Base-by-base conservation (phyloP, 2,113 vertebrate species). In the Limanda limanda region DNA sequence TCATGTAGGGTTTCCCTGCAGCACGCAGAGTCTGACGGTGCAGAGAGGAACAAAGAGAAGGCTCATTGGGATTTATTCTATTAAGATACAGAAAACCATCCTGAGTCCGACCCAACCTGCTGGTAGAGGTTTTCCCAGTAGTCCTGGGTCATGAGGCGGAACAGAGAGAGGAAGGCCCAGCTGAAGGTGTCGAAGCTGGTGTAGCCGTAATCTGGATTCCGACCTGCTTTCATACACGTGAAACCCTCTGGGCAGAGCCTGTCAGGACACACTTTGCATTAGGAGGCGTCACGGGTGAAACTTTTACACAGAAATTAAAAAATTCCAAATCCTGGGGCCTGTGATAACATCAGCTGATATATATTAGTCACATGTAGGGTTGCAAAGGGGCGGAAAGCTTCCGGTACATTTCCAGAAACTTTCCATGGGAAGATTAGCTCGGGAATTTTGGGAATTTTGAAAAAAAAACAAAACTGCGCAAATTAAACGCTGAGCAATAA, bases 111-210 rank as follows among this genome's bases (percentile, higher is more conserved):
- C 13, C 94, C 91, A 84, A 93, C 98, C 97, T 98, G 95, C 87
- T 98, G 97, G 88, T 98, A 99, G 88, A 99, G 97, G 89, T 97
- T 97, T 90, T 99, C 98, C 97, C 97, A 99, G 90, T 71, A 97
- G 94, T 99, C 98, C 94, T 99, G 98, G 83, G 97, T 99, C 98
- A 99, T 99, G 86, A 99, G 95, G 40, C 98, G 95, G 94, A 99
- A 99, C 81, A 99, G 93, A 13, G 98, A 99, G 78, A 99, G 95
- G 93, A 99, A 99, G 17, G 98, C 97, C 98, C 98, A 99, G 91
- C 96, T 95, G 91, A 99, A 99, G 52, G 96, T 96, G 89, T 99
- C 98, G 77, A 98, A 99, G 89, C 97, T 99, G 57, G 98, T 99
- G 86, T 99, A 99, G 91, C 96, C 97, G 27, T 97, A 99, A 93